Base-by-base conservation (phyloP, 2,888 invertebrate species). In the Ferdinandea cuprea region DNA sequence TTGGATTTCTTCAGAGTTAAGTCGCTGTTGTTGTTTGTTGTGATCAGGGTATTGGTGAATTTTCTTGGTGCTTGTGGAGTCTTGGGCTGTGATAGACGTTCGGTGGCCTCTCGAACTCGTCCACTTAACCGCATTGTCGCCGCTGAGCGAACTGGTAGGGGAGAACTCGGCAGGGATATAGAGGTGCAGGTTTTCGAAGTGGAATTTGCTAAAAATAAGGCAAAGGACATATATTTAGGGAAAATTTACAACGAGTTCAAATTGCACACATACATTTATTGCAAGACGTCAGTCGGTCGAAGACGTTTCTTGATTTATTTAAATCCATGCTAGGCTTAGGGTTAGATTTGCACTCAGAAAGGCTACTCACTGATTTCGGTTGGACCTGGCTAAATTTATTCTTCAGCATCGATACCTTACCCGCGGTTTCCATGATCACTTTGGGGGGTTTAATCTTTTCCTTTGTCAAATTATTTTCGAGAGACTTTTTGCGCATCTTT, bases 121-220 rank as follows among this genome's bases (percentile, higher is more conserved):
- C 90, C 90, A 80, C 91, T 91, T 90, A 92, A 89, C 89, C 92
- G 89, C 86, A 91, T 88, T 85, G 90, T 86, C 85, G 91, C 87
- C 69, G 85, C 56, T 69, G 86, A 85, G 69, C 76, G 21, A 87
- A 88, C 68, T 87, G 86, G 61, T 87, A 87, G 80, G 87, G 80
- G 69, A 2, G 92, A 92, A 69, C 89, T 90, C 85, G 91, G 91
- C 87, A 91, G 88, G 63, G 89, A 91, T 74, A 89, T 87, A 54
- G 89, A 87, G 69, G 73, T 50, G 73, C 65, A 76, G 56, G 84
- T 83, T 85, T 85, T 88, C 85, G 83, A 65, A 77, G 85, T 48
- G 66, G 85, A 84, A 72, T 78, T 85, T 73, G 85, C 86, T 86
- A 68, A 59, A 32, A 68, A 37, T 46, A 37, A 65, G n/a, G n/a